These are phyloP conservation scores for Scelioninae gen. 1 DNA, from an alignment of 2,888 invertebrate genomes.

Conservation along the genomic window DNA sequence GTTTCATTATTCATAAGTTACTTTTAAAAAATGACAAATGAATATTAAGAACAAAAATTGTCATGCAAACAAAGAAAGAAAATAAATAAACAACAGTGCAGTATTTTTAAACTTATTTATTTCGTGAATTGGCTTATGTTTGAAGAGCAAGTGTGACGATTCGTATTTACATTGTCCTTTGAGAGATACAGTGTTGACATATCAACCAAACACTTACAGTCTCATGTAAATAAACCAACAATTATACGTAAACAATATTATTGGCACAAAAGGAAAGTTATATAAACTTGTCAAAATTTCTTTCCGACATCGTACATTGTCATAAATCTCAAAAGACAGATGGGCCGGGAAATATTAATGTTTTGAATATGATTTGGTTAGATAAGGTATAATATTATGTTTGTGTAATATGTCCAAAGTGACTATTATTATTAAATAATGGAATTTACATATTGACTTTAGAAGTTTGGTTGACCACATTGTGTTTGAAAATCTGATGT, in stretches of 20 bases:
- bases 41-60: neutral
- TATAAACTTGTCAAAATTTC: neutral
- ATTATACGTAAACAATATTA: conserved; percentile 17
- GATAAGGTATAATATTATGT: conserved; percentile 21
- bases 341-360: neutral
- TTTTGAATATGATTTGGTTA: conserved; percentile 25
- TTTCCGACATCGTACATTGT: neutral
- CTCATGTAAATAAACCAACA: conserved; percentile 24
- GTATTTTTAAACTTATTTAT: conserved; percentile 47
- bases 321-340: too few species aligned
- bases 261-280: neutral
- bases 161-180: conserved; percentile 45
- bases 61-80: neutral
- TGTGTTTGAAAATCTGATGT: conserved; percentile 28
- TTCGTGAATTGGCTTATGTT: conserved; percentile 38
- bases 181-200: conserved; percentile 25
- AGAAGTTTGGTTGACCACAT: conserved; percentile 37
- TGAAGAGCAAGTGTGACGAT: conserved; percentile 55
- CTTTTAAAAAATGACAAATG: neutral
- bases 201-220: conserved; percentile 39
- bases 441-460: conserved; percentile 47
- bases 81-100: conserved; percentile 37
- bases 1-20: conserved; percentile 14
- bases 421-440: conserved; percentile 36
- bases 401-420: conserved; percentile 20